Evolutionary conservation across 2,797 vertebrate genomes (phyloP), one percentile per base, ranked within the genome.

Genomic region (Pampus argenteus): DNA sequence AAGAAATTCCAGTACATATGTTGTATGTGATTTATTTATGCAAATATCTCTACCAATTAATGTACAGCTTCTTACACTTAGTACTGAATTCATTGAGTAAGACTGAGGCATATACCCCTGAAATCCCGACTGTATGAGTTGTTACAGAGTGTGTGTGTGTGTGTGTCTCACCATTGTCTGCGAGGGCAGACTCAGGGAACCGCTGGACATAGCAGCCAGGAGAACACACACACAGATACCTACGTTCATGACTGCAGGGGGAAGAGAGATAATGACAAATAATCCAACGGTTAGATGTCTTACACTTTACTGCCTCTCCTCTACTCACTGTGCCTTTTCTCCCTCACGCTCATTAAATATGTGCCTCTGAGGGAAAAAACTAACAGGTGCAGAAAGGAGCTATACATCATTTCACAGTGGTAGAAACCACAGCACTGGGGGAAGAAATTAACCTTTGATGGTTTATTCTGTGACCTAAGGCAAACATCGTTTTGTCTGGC

Each of bases 171-270:
- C 89, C 79, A 71, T 52, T 20, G 66, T 66, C 31, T 80, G 71
- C 84, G 86, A 82, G 66, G 89, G 84, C 70, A 91, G 76, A 85
- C 89, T 88, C 81, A 92, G 62, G 36, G 88, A 88, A 42, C 88
- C 60, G 34, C 72, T 88, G 80, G 88, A 87, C 66, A 92, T 42
- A 47, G 86, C 89, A 81, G 90, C 90, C 80, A 93, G 77, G 66
- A 93, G 79, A 44, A 93, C 85, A 66, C 91, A 91, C 87, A 89
- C 82, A 63, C 72, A 91, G 74, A 93, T 86, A 2, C 89, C 82
- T 65, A 84, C 76, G 85, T 91, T 90, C 92, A 93, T 93, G 87
- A 54, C 92, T 93, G 76, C 0, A 28, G n/a, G 48, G 48, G 42
- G 68, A 10, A 57, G 28, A 72, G 26, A 68, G 15, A n/a, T n/a